Evolutionary conservation across 2,888 invertebrate genomes (phyloP).

Genomic region (Pemphredon lugubris): DNA sequence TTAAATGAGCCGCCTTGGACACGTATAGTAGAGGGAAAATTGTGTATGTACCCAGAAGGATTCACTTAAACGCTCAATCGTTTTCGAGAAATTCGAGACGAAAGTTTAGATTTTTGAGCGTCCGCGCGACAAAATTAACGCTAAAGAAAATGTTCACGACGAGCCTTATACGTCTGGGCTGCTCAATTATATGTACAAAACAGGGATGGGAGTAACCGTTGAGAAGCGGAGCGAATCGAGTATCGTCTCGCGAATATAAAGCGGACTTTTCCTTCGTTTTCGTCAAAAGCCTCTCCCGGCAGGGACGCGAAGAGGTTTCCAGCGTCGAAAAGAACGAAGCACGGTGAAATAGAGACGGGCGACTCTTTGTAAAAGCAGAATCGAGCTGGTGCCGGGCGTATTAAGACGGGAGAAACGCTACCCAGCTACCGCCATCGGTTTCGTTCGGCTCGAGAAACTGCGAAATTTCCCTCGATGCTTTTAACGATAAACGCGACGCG

Average conservation of each 20-base stretch:
- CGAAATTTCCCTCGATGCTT: constrained; percentile 70
- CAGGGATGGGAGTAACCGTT: not conserved
- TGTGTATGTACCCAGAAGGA: no score
- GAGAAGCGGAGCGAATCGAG: constrained; percentile 3
- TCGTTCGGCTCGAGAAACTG: constrained; percentile 57
- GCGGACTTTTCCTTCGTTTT: not conserved
- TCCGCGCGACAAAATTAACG: no score
- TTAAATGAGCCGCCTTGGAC: no score
- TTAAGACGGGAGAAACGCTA: constrained; percentile 37
- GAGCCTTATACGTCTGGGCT: no score
- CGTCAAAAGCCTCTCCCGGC: constrained; percentile 1
- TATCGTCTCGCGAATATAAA: constrained; percentile 14
- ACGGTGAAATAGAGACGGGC: constrained; percentile 18
- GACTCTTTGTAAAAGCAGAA: constrained; percentile 30
- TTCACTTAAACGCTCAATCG: no score
- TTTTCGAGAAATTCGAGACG: no score
- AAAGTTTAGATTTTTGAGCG: no score
- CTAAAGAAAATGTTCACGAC: no score
- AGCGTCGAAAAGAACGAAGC: constrained; percentile 28
- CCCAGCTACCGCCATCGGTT: constrained; percentile 44
- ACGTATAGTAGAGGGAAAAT: no score
- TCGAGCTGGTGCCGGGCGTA: constrained; percentile 17
- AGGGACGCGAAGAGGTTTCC: not conserved
- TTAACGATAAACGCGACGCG: constrained; percentile 68
- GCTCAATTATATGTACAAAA: no score